These are phyloP conservation scores for Microctenopoma lineatum DNA, from an alignment of 2,797 vertebrate species.

Conservation along the genomic window DNA sequence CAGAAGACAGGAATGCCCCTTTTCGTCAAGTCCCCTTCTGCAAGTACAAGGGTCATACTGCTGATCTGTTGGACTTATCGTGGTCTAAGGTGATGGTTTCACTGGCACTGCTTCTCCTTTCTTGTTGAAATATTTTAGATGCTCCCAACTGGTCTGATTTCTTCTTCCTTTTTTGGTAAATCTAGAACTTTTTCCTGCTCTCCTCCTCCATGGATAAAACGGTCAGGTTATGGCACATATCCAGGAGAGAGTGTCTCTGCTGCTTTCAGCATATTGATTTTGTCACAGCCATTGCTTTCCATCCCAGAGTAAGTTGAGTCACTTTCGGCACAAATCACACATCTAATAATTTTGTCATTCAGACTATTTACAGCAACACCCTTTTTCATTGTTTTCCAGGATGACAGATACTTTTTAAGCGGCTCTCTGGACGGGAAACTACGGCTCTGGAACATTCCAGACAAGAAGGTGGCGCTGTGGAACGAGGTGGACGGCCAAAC, in stretches of 20 bases:
- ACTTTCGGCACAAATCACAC: constrained; percentile 14
- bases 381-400: constrained; percentile 75
- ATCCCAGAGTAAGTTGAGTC: constrained; percentile 91
- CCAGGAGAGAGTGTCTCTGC: constrained; percentile 97
- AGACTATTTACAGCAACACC: constrained; percentile 15
- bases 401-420: constrained; percentile 97
- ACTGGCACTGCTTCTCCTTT: neutral
- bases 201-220: constrained; percentile 99
- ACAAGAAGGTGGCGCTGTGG: constrained; percentile 99
- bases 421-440: constrained; percentile 97
- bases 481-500: constrained; percentile 99
- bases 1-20: constrained; percentile 92
- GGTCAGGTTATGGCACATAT: constrained; percentile 98
- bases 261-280: constrained; percentile 99
- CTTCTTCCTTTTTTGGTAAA: constrained; percentile 1
- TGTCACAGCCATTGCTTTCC: constrained; percentile 98
- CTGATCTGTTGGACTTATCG: constrained; percentile 96
- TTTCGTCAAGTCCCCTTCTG: constrained; percentile 96
- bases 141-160: neutral
- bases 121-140: neutral
- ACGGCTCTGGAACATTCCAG: constrained; percentile 98
- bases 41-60: constrained; percentile 99
- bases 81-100: constrained; percentile 92
- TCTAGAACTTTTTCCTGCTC: constrained; percentile 97
- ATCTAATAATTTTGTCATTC: constrained; percentile 5